phyloP scores from a whole-genome alignment of 2,797 vertebrate genomes.

The Cryptoblepharus egeriae region DNA sequence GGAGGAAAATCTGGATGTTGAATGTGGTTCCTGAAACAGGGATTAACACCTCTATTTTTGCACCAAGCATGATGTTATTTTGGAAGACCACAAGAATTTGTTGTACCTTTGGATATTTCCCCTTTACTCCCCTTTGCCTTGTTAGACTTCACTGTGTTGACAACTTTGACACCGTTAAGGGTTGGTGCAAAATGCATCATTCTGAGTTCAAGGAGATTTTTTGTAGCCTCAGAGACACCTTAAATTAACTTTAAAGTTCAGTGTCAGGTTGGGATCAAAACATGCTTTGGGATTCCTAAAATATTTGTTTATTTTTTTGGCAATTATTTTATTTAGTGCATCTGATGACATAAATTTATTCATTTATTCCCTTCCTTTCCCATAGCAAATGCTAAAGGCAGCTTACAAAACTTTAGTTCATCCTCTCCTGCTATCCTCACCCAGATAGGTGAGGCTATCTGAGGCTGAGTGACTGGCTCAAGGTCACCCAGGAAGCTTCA shows the following conservation, averaged over 20 bases:
- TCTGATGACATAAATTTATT: no score
- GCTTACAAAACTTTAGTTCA: no score
- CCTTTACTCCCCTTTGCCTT: not conserved
- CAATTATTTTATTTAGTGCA: no score
- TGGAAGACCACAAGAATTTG: slow-evolving; percentile 32
- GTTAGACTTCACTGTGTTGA: not conserved
- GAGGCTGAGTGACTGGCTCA: no score
- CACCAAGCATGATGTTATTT: slow-evolving; percentile 22
- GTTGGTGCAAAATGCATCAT: not conserved
- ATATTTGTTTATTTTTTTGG: no score
- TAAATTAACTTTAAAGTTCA: not conserved
- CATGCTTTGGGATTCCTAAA: not conserved
- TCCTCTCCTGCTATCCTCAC: no score
- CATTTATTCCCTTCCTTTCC: no score
- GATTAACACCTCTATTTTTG: slow-evolving; percentile 9
- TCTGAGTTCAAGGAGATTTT: not conserved
- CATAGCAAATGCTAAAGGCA: no score
- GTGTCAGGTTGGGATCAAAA: not conserved
- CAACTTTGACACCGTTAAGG: not conserved
- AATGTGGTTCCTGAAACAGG: slow-evolving; percentile 18
- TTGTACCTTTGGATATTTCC: not conserved
- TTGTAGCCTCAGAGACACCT: no score
- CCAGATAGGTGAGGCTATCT: no score
- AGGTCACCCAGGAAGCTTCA: no score
- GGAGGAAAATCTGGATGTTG: slow-evolving; percentile 9